Evolutionary conservation across 2,888 invertebrate species (phyloP).

Genomic region (Hecatera dysodea): DNA sequence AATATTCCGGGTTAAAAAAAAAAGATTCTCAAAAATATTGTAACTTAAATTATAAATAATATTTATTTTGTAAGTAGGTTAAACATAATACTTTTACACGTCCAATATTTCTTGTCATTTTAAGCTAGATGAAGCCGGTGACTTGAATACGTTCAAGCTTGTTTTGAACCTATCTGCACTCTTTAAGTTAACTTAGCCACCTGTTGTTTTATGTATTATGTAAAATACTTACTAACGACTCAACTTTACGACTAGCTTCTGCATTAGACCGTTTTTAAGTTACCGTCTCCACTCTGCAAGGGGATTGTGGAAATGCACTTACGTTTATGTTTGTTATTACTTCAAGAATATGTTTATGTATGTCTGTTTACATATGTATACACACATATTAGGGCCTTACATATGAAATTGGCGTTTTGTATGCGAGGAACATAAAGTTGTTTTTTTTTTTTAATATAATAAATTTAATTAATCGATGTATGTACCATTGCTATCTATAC

Average conservation of each 20-base stretch:
- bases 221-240: conserved; percentile 63
- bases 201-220: conserved; percentile 63
- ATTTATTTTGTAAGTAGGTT: too few relatives aligned
- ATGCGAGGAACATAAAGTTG: too few relatives aligned
- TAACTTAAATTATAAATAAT: conserved; percentile 10
- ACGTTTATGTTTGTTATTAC: conserved; percentile 13
- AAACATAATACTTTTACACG: too few relatives aligned
- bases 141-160: conserved; percentile 26
- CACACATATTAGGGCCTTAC: too few relatives aligned
- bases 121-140: too few relatives aligned
- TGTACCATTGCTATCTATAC: too few relatives aligned
- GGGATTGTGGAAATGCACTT: conserved; percentile 40
- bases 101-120: too few relatives aligned
- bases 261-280: conserved; percentile 43
- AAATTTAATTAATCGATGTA: too few relatives aligned
- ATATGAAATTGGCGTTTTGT: too few relatives aligned
- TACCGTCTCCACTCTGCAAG: conserved; percentile 23
- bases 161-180: conserved; percentile 37
- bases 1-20: background rate
- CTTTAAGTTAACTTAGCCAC: conserved; percentile 36
- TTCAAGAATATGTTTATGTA: background rate
- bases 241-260: conserved; percentile 41
- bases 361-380: too few relatives aligned
- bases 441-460: too few relatives aligned
- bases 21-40: background rate